Conservation (phyloP, 2,113 vertebrate species). For the Atherinomorus stipes region DNA sequence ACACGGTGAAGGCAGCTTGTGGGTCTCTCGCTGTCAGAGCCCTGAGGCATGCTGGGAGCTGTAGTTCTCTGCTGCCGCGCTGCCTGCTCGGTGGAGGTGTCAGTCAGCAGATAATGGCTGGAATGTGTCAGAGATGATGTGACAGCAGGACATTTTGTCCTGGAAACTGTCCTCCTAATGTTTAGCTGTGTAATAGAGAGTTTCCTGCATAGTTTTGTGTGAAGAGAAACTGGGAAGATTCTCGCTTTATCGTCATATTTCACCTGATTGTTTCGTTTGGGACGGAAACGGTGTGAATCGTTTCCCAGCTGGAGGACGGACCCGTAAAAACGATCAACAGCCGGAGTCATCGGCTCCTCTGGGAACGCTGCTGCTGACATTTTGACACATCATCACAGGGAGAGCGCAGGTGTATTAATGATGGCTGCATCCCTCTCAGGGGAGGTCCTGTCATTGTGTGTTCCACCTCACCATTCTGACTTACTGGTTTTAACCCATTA, state of each 20-base stretch:
- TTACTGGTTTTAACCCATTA: not conserved
- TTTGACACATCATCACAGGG: not conserved
- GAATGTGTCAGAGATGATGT: not conserved
- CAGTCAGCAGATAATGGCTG: not conserved
- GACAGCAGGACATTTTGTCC: not conserved
- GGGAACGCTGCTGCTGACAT: not conserved
- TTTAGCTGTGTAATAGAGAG: no score
- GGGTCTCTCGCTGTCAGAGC: slow-evolving; percentile 3
- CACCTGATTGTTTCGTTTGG: not conserved
- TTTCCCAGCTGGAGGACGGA: not conserved
- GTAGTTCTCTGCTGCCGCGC: slow-evolving; percentile 16
- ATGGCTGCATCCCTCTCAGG: not conserved
- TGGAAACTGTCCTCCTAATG: not conserved
- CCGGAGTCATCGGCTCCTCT: not conserved
- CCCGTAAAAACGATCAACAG: not conserved
- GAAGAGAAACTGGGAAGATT: not conserved
- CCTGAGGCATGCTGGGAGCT: slow-evolving; percentile 58
- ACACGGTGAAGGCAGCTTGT: slow-evolving; percentile 25
- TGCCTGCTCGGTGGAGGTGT: not conserved
- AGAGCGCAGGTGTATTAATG: not conserved
- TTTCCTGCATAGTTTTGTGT: no score
- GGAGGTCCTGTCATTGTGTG: not conserved
- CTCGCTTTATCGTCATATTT: not conserved
- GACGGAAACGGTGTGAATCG: not conserved
- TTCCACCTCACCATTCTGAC: not conserved